Evolutionary conservation across 2,888 invertebrate species (phyloP), one percentile per base, ranked within the genome.

Genomic region (Copidosoma aretas): DNA sequence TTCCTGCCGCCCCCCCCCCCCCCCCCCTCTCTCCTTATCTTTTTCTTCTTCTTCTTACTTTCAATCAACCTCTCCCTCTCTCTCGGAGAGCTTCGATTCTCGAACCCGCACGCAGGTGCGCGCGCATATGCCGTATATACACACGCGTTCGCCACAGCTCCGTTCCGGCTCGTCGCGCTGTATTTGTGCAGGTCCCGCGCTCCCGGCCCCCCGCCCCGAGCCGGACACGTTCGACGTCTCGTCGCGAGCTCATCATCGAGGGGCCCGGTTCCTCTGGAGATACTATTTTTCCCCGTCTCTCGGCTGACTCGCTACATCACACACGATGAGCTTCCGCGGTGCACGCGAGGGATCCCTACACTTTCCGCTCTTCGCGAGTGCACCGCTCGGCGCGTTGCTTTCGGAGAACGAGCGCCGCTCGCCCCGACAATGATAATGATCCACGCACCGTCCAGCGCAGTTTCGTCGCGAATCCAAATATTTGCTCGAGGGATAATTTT

Each of bases 1-100:
- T 59, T 58, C 67, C 56, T 71, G 46, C 61, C 60, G 57, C 68
- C 53, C 74, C 58, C 66, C 70, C 67, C 66, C 60, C 52, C n/a
- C n/a, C n/a, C n/a, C n/a, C n/a, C 19, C 53, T 17, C 19, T 17
- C 10, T 5, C 17, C 19, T n/a, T n/a, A 12, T 51, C 51, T 51
- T n/a, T 51, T n/a, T 14, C 52, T 52, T 52, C 19, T 52, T 52
- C 22, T 64, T 56, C 51, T 63, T 52, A 63, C 64, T 64, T 68
- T 64, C 68, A 56, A 60, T 64, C 68, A 64, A 64, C 56, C 61
- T 51, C 56, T 43, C 57, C 63, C 56, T n/a, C 46, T 8, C 56
- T 41, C 64, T 14, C 54, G n/a, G n/a, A n/a, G n/a, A n/a, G n/a
- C n/a, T 54, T 46, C 46, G 49, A 0, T 21, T 14, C 57, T 46